Percentiles rank a stretch among this genome's conserved stretches.
These are phyloP conservation scores for Scartelaos histophorus DNA, from an alignment of 2,113 vertebrate species.

Conservation along the genomic window DNA sequence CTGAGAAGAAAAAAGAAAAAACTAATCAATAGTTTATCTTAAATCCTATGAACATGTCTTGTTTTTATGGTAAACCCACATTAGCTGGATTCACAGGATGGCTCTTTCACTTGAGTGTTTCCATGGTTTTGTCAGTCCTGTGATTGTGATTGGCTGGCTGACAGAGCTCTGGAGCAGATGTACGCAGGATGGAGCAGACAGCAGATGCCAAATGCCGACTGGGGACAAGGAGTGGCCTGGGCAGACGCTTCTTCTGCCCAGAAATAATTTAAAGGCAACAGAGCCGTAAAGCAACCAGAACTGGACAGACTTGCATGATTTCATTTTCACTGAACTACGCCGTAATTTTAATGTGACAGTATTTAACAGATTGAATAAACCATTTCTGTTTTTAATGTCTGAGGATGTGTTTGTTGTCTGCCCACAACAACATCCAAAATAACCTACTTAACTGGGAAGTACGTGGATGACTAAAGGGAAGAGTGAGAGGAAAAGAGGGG, in stretches of 20 bases:
- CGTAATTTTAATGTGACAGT: background rate
- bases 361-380: no score
- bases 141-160: slow-evolving; percentile 41
- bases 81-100: slow-evolving; percentile 24
- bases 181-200: slow-evolving; percentile 27
- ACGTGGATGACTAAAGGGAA: no score
- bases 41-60: no score
- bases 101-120: slow-evolving; percentile 32
- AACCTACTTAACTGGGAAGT: no score
- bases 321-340: background rate
- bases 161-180: slow-evolving; percentile 33
- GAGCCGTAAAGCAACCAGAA: background rate
- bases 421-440: no score
- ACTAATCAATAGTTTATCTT: no score
- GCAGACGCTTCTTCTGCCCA: background rate
- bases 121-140: slow-evolving; percentile 31
- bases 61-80: background rate
- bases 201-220: slow-evolving; percentile 39
- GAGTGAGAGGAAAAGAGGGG: no score
- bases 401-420: no score
- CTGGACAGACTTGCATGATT: background rate
- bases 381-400: no score
- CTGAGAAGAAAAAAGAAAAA: no score
- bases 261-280: slow-evolving; percentile 18
- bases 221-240: slow-evolving; percentile 7